Conservation (phyloP, 2,888 invertebrate genomes). For the Orthosia cruda region DNA sequence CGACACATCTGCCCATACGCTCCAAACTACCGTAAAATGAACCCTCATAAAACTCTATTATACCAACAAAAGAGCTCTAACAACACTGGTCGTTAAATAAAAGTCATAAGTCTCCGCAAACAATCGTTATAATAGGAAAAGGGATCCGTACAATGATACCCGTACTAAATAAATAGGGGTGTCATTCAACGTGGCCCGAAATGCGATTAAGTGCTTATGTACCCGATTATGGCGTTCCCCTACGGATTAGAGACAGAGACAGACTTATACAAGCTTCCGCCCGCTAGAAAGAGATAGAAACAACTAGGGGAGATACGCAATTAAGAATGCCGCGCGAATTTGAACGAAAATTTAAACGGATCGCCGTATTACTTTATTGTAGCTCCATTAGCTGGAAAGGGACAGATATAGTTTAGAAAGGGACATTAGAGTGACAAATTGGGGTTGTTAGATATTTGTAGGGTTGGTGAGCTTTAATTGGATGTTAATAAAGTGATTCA, state of each 20-base stretch:
- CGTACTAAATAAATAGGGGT: slow-evolving; percentile 89
- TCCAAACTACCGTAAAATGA: slow-evolving; percentile 75
- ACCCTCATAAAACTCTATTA: slow-evolving; percentile 66
- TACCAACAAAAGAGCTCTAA: slow-evolving; percentile 71
- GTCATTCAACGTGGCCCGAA: slow-evolving; percentile 85
- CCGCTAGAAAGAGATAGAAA: slow-evolving; percentile 75
- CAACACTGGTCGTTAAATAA: slow-evolving; percentile 80
- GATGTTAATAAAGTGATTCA: slow-evolving; percentile 71
- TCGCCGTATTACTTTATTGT: slow-evolving; percentile 91
- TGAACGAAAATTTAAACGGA: slow-evolving; percentile 91
- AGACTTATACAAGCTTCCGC: slow-evolving; percentile 61
- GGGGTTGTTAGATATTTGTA: slow-evolving; percentile 77
- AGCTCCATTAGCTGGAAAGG: slow-evolving; percentile 87
- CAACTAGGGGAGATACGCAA: slow-evolving; percentile 87
- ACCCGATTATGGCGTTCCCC: slow-evolving; percentile 87
- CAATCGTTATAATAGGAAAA: slow-evolving; percentile 86
- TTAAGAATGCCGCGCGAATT: slow-evolving; percentile 89
- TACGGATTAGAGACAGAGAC: slow-evolving; percentile 80
- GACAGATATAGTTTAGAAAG: slow-evolving; percentile 75
- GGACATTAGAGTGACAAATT: slow-evolving; percentile 79
- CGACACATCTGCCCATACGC: slow-evolving; percentile 72
- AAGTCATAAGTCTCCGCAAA: slow-evolving; percentile 87
- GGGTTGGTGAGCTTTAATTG: slow-evolving; percentile 68
- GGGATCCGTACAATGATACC: slow-evolving; percentile 76
- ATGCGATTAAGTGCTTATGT: slow-evolving; percentile 91